These are phyloP conservation scores for Pteromalus puparum DNA, from an alignment of 1,140 invertebrate species.

Conservation along the genomic window DNA sequence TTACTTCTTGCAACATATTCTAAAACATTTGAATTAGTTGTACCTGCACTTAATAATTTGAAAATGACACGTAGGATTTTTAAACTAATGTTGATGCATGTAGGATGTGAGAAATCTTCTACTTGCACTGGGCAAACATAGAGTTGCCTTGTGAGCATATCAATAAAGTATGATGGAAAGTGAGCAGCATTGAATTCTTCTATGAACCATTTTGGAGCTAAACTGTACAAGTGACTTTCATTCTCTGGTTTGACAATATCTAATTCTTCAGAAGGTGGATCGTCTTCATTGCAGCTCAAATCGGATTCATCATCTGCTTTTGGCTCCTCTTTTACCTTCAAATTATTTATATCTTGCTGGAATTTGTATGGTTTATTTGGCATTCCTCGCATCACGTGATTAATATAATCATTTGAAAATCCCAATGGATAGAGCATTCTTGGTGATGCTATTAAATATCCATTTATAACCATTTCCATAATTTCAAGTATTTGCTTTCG, in stretches of 20 bases:
- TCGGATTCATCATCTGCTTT: constrained; percentile 54
- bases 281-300: constrained; percentile 44
- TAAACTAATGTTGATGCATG: constrained; percentile 79
- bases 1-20: constrained; percentile 67
- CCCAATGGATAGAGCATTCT: constrained; percentile 71
- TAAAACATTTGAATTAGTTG: constrained; percentile 66
- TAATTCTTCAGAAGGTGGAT: constrained; percentile 26
- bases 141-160: constrained; percentile 79
- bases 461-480: constrained; percentile 79
- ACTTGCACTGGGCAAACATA: constrained; percentile 84
- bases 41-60: constrained; percentile 77
- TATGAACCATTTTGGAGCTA: constrained; percentile 80
- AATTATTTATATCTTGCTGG: constrained; percentile 53
- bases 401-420: constrained; percentile 57
- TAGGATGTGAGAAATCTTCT: constrained; percentile 79
- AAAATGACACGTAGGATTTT: constrained; percentile 81
- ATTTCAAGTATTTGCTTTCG: constrained; percentile 75
- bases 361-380: constrained; percentile 57
- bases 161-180: constrained; percentile 80
- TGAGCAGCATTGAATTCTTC: constrained; percentile 77
- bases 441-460: constrained; percentile 78
- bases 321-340: constrained; percentile 47
- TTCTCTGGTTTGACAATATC: constrained; percentile 21
- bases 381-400: constrained; percentile 41
- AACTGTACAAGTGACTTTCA: constrained; percentile 41